Conservation (phyloP, 2,113 vertebrate genomes). For the Phrynosoma blainvillii region DNA sequence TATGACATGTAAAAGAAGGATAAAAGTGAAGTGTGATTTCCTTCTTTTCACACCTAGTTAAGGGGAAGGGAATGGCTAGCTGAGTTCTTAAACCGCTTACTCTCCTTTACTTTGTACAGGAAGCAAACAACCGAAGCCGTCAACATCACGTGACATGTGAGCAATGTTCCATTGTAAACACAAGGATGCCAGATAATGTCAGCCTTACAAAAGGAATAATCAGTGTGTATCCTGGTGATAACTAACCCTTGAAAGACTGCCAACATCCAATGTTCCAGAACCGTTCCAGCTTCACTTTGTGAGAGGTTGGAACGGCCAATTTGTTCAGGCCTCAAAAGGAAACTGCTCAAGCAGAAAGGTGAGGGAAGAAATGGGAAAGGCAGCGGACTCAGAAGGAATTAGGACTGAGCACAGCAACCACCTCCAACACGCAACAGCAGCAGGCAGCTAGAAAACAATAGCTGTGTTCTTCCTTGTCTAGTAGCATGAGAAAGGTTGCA, state of each 20-base stretch:
- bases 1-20: not conserved
- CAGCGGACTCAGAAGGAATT: not conserved
- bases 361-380: not conserved
- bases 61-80: not conserved
- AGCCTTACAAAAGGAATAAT: constrained; percentile 10
- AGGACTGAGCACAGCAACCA: not conserved
- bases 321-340: constrained; percentile 1
- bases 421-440: not conserved
- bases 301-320: constrained; percentile 15
- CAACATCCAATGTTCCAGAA: constrained; percentile 13
- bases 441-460: not conserved
- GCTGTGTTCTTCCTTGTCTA: not conserved
- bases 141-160: not conserved
- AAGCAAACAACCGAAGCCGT: not conserved
- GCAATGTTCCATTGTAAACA: constrained; percentile 31
- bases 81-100: not conserved
- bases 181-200: constrained; percentile 21
- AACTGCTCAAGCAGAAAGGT: constrained; percentile 15
- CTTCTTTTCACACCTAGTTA: not conserved
- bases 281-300: not conserved
- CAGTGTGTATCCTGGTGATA: constrained; percentile 37
- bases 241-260: constrained; percentile 20
- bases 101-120: not conserved
- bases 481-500: not conserved
- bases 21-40: not conserved